Evolutionary conservation across 2,888 invertebrate genomes (phyloP).

Genomic region (Eudemis profundana): DNA sequence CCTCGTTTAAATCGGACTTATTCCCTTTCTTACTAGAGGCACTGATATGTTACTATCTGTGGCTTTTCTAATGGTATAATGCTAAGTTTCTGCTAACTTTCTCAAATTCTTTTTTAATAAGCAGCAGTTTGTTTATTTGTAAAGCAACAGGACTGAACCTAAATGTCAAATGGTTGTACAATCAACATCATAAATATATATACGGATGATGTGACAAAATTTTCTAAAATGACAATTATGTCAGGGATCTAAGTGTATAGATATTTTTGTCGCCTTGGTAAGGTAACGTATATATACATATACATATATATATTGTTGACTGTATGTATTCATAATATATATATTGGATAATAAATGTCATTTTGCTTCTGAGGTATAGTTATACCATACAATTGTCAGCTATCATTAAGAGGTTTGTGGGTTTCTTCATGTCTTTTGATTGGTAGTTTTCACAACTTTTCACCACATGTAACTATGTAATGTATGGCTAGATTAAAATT

Average conservation of each 20-base stretch:
- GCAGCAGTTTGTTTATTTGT: too few relatives aligned
- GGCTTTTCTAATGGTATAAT: conserved; percentile 3
- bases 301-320: too few relatives aligned
- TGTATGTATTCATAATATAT: background rate
- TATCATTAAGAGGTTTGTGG: background rate
- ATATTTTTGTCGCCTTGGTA: too few relatives aligned
- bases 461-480: background rate
- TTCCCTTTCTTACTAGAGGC: too few relatives aligned
- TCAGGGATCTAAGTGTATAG: too few relatives aligned
- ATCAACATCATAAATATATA: too few relatives aligned
- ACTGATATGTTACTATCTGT: too few relatives aligned
- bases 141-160: background rate
- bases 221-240: too few relatives aligned
- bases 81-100: conserved; percentile 1
- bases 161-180: background rate
- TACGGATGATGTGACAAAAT: too few relatives aligned
- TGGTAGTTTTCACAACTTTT: background rate
- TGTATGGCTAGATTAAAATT: background rate
- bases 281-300: too few relatives aligned
- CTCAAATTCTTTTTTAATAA: background rate
- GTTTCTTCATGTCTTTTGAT: background rate
- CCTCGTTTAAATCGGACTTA: too few relatives aligned
- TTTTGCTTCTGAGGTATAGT: background rate
- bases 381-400: background rate
- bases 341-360: background rate